These are phyloP conservation scores for Clamator glandarius DNA, from an alignment of 2,797 vertebrate species.

Conservation along the genomic window DNA sequence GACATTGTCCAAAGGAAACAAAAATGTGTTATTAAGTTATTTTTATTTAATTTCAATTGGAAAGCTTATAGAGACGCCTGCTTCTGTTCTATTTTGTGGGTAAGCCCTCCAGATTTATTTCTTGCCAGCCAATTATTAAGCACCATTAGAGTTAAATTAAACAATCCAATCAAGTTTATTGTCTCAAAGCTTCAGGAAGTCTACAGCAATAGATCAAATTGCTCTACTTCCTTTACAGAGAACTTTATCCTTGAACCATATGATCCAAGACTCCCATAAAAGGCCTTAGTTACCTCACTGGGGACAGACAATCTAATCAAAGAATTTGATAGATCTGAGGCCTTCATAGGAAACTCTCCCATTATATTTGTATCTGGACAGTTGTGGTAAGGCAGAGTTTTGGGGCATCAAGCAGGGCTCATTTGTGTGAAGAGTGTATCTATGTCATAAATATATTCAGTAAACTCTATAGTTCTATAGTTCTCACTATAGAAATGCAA, in stretches of 20 bases:
- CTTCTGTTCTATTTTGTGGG: conserved; percentile 55
- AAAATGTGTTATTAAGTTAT: conserved; percentile 66
- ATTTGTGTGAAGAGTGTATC: neutral
- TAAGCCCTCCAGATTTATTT: conserved; percentile 61
- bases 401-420: neutral
- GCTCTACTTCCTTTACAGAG: neutral
- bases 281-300: neutral
- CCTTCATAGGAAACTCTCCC: neutral
- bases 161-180: conserved; percentile 37
- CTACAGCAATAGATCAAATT: neutral
- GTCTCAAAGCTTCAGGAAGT: conserved; percentile 19
- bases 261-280: neutral
- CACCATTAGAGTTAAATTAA: conserved; percentile 57
- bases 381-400: neutral
- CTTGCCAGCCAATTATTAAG: conserved; percentile 35
- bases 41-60: conserved; percentile 69
- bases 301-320: neutral
- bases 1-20: conserved; percentile 53
- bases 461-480: neutral
- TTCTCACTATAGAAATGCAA: neutral
- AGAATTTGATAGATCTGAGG: neutral
- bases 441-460: neutral
- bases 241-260: neutral
- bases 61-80: conserved; percentile 57
- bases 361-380: neutral